These are phyloP conservation scores for Cichladusa arquata DNA, from an alignment of 2,113 vertebrate species.

Conservation along the genomic window DNA sequence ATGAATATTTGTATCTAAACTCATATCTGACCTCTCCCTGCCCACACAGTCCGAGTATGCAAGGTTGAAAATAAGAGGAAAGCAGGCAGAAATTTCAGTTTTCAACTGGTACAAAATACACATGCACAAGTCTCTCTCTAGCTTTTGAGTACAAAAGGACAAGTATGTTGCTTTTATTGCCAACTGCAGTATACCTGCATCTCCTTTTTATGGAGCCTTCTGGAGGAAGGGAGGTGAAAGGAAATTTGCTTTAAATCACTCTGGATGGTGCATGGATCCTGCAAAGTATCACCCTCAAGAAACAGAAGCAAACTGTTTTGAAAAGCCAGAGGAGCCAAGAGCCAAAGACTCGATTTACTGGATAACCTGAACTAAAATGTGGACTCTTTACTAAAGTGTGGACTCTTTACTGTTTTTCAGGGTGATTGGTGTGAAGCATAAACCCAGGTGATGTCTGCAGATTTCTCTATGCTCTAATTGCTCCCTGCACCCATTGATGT, in stretches of 20 bases:
- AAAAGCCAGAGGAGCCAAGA: background rate
- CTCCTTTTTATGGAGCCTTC: background rate
- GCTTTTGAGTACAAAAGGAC: background rate
- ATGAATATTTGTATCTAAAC: background rate
- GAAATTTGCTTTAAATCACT: background rate
- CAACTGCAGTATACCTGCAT: background rate
- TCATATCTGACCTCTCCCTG: background rate
- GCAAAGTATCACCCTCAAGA: background rate
- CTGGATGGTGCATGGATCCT: background rate
- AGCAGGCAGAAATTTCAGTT: background rate
- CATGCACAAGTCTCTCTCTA: background rate
- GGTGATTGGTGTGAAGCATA: background rate
- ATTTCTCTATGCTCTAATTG: background rate
- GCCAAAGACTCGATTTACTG: background rate
- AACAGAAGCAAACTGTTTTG: background rate
- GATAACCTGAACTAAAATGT: background rate
- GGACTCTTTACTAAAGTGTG: background rate
- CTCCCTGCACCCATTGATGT: background rate
- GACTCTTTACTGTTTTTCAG: background rate
- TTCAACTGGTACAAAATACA: background rate
- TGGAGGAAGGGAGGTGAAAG: background rate
- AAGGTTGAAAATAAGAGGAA: background rate
- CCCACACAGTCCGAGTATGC: background rate
- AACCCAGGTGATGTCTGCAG: background rate
- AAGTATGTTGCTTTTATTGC: background rate